Conservation (phyloP, 1,140 invertebrate genomes). For the Pteromalus puparum region DNA sequence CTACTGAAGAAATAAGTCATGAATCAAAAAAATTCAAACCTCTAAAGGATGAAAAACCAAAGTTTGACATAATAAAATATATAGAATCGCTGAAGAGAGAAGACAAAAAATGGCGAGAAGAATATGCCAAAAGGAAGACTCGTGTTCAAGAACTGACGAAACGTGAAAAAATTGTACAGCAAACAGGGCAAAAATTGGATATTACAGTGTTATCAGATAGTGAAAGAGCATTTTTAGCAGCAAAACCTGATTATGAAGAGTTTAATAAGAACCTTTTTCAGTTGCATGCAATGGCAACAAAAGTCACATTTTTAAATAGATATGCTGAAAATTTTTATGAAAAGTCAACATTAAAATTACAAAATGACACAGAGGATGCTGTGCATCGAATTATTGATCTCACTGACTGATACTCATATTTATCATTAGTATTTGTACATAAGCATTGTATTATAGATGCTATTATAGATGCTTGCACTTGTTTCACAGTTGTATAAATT, state of each 20-base stretch:
- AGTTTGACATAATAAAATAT: conserved; percentile 63
- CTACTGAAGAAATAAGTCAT: background rate
- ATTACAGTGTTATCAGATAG: conserved; percentile 56
- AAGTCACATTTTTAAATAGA: conserved; percentile 53
- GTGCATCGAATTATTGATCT: conserved; percentile 56
- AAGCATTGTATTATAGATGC: conserved; percentile 15
- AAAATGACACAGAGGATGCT: conserved; percentile 51
- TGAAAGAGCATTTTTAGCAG: conserved; percentile 60
- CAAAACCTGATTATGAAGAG: conserved; percentile 61
- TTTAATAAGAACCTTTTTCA: conserved; percentile 60
- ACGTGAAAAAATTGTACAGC: conserved; percentile 46
- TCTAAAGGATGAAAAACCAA: background rate
- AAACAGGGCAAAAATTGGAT: conserved; percentile 55
- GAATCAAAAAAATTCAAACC: conserved; percentile 38
- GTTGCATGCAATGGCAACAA: conserved; percentile 52
- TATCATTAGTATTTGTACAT: conserved; percentile 15
- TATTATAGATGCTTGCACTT: conserved; percentile 22
- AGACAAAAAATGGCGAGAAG: conserved; percentile 61
- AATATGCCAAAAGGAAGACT: conserved; percentile 56
- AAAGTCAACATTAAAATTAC: conserved; percentile 55
- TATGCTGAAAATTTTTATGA: conserved; percentile 52
- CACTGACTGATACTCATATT: conserved; percentile 29
- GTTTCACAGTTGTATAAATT: conserved; percentile 7
- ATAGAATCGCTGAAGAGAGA: conserved; percentile 60
- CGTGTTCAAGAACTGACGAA: conserved; percentile 54